Evolutionary conservation across 1,140 invertebrate species (phyloP).

Genomic region (Yoshiicerus persimilis): DNA sequence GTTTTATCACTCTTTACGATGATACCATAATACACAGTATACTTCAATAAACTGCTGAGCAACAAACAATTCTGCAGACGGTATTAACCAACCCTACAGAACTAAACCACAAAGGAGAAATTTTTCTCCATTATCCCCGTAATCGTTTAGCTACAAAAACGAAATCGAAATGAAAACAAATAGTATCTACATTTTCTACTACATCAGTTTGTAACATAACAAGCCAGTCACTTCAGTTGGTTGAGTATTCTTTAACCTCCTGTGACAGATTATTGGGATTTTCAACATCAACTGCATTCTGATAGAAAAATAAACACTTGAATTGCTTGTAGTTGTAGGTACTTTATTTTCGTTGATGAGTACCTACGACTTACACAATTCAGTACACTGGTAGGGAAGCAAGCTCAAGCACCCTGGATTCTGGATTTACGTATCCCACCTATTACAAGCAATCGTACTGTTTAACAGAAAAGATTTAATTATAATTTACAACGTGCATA

Average conservation of each 20-base stretch:
- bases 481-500: constrained; percentile 15
- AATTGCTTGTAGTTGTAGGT: too few species aligned
- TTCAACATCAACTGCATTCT: background rate
- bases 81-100: background rate
- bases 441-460: background rate
- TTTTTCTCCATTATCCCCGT: background rate
- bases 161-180: background rate
- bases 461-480: constrained; percentile 14
- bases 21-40: background rate
- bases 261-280: background rate
- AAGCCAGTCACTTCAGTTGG: background rate
- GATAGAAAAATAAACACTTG: background rate
- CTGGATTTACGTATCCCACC: background rate
- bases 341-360: too few species aligned
- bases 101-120: background rate
- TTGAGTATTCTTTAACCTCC: background rate
- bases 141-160: background rate
- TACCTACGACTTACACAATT: too few species aligned
- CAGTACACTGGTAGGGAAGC: too few species aligned
- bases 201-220: background rate
- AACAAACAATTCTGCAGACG: background rate
- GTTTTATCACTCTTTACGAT: background rate
- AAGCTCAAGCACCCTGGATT: too few species aligned
- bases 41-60: background rate
- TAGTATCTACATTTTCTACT: background rate